These are phyloP conservation scores for Microctonus aethiopoides DNA, from an alignment of 2,888 invertebrate species.

Conservation along the genomic window DNA sequence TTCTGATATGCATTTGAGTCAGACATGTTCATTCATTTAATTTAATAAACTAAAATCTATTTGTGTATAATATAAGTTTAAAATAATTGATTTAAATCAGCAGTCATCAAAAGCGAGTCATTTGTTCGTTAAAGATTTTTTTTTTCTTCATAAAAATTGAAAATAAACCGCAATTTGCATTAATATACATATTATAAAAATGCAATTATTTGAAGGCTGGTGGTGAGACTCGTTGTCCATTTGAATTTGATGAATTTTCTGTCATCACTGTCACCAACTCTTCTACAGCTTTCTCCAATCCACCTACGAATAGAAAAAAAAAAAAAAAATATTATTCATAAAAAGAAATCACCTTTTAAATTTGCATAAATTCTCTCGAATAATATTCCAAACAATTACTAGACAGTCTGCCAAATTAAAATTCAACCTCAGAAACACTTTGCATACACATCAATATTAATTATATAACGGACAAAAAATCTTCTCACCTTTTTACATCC, in stretches of 20 bases:
- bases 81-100: conserved; percentile 9
- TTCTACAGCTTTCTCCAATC: conserved; percentile 88
- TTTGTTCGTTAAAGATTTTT: conserved; percentile 19
- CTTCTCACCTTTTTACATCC: conserved; percentile 67
- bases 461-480: neutral
- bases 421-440: too few relatives aligned
- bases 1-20: conserved; percentile 66
- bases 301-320: conserved; percentile 72
- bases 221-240: conserved; percentile 60
- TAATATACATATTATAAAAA: conserved; percentile 14
- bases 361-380: neutral
- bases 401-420: too few relatives aligned
- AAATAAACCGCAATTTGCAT: neutral
- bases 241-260: conserved; percentile 71
- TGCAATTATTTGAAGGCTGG: conserved; percentile 60
- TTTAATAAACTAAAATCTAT: conserved; percentile 44
- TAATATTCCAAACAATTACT: neutral
- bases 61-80: conserved; percentile 17
- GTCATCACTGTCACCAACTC: conserved; percentile 91
- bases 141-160: conserved; percentile 7
- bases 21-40: conserved; percentile 60
- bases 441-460: neutral
- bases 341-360: neutral
- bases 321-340: conserved; percentile 15
- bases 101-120: conserved; percentile 6